phyloP scores from a whole-genome alignment of 2,113 vertebrate species.

The Stomatorhinus ivindoensis region DNA sequence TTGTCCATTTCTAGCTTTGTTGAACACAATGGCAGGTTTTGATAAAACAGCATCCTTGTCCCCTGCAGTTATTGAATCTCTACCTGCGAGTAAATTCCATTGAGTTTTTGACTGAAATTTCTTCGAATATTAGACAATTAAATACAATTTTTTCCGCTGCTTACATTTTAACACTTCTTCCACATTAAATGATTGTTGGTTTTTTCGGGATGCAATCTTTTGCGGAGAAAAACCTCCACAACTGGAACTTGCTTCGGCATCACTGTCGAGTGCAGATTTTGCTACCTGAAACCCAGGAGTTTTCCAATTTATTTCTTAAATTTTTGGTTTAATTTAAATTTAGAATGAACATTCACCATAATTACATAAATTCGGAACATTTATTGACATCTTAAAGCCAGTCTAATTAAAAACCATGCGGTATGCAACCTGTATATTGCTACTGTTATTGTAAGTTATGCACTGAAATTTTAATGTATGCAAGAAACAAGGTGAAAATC shows the following conservation, averaged over 20 bases:
- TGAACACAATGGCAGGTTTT: background rate
- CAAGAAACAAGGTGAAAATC: background rate
- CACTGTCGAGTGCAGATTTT: conserved; percentile 52
- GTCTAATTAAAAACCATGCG: background rate
- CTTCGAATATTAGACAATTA: background rate
- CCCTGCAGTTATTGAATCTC: background rate
- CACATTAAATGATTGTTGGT: background rate
- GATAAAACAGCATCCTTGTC: background rate
- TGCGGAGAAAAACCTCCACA: conserved; percentile 52
- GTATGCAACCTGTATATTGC: background rate
- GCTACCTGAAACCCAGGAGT: conserved; percentile 45
- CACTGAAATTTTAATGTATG: background rate
- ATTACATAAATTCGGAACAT: background rate
- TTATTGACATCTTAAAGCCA: background rate
- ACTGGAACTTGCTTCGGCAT: conserved; percentile 45
- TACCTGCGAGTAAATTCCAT: background rate
- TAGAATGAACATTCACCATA: background rate
- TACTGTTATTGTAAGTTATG: background rate
- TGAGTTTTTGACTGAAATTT: background rate
- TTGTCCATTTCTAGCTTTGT: background rate
- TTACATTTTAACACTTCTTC: background rate
- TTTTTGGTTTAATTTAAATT: background rate
- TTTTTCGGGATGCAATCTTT: conserved; percentile 35
- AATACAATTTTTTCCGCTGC: too few relatives aligned
- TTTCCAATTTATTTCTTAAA: background rate